Percentiles rank a stretch among this genome's conserved stretches.
phyloP scores from a whole-genome alignment of 2,113 vertebrate species.

The Chloropsis cyanopogon region DNA sequence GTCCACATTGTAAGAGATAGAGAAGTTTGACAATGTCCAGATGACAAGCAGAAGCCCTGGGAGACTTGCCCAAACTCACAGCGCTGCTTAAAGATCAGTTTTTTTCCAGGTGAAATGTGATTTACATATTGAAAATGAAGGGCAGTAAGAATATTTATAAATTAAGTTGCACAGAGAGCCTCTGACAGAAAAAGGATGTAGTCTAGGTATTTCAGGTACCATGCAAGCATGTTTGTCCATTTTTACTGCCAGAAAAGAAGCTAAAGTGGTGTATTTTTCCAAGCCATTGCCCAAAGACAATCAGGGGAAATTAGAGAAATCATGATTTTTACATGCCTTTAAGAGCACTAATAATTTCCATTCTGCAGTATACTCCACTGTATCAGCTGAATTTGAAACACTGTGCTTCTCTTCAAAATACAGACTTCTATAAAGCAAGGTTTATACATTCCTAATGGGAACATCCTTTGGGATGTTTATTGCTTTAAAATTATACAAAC shows the following conservation, averaged over 20 bases:
- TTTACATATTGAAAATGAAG: background rate
- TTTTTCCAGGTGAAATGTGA: background rate
- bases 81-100: background rate
- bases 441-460: background rate
- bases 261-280: background rate
- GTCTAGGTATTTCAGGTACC: background rate
- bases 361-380: background rate
- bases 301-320: background rate
- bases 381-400: background rate
- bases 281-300: background rate
- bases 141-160: background rate
- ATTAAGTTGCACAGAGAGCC: background rate
- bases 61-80: background rate
- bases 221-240: fast-evolving
- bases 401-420: background rate
- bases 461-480: background rate
- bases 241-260: background rate
- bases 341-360: background rate
- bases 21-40: background rate
- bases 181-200: background rate
- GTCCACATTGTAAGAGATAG: fast-evolving
- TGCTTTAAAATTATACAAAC: background rate
- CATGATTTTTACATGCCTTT: background rate
- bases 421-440: background rate
- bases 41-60: background rate